These are phyloP conservation scores for Cladopsammia gracilis DNA, from an alignment of 64 coral and sea anemone species.

Conservation along the genomic window DNA sequence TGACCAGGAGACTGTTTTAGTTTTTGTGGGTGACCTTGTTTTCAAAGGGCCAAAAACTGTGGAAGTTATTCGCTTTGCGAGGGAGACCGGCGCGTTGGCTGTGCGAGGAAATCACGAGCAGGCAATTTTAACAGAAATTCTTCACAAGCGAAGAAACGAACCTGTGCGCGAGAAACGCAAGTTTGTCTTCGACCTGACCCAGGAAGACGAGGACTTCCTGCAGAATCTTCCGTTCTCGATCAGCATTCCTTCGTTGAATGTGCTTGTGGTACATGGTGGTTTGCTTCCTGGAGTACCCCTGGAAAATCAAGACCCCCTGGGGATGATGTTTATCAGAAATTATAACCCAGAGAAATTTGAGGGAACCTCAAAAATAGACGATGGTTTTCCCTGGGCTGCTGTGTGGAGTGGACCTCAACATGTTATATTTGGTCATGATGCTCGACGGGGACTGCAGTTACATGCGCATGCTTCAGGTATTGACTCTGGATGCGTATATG, in stretches of 20 bases:
- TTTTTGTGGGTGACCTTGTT: conserved; percentile 78
- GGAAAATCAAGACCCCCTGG: conserved; percentile 67
- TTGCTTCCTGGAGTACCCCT: conserved; percentile 78
- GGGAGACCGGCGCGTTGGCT: conserved; percentile 76
- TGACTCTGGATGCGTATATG: conserved; percentile 89
- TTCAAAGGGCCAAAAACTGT: conserved; percentile 75
- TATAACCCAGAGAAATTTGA: conserved; percentile 71
- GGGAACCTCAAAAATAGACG: conserved; percentile 39
- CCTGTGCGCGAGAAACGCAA: conserved; percentile 67
- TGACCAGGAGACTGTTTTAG: conserved; percentile 57
- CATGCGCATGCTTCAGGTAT: conserved; percentile 67
- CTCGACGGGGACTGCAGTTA: conserved; percentile 66
- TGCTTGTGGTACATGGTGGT: conserved; percentile 80
- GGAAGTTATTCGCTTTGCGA: conserved; percentile 62
- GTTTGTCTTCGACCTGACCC: conserved; percentile 47
- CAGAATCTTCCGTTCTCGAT: conserved; percentile 80
- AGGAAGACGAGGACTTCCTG: conserved; percentile 77
- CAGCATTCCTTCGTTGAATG: conserved; percentile 70
- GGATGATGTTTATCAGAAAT: conserved; percentile 83
- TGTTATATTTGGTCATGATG: conserved; percentile 91
- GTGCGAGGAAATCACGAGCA: conserved; percentile 87
- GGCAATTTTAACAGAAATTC: conserved; percentile 71
- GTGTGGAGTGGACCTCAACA: conserved; percentile 72
- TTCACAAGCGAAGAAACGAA: conserved; percentile 65
- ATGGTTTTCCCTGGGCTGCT: conserved; percentile 78